phyloP scores from a whole-genome alignment of 2,113 vertebrate genomes.

The Procavia capensis region DNA sequence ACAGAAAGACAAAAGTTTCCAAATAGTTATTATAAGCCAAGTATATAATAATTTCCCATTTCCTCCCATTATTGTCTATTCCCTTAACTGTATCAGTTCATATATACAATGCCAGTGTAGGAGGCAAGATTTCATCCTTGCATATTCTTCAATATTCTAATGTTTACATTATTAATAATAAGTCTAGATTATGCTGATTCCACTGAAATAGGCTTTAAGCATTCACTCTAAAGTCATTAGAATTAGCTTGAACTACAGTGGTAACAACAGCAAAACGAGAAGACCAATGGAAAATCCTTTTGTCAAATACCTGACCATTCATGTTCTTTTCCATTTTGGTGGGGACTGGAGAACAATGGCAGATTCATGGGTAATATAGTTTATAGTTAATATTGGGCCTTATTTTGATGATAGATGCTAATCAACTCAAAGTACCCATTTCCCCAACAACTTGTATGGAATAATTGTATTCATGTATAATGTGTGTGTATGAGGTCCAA shows the following conservation, averaged over 20 bases:
- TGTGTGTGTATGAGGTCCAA: too few species aligned
- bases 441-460: neutral
- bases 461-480: neutral
- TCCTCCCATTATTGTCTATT: neutral
- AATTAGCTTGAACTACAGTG: neutral
- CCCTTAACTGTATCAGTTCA: neutral
- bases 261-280: neutral
- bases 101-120: neutral
- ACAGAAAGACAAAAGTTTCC: neutral
- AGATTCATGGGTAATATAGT: neutral
- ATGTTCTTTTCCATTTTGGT: neutral
- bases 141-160: neutral
- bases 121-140: neutral
- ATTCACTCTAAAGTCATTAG: neutral
- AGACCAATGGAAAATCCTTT: neutral
- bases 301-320: neutral
- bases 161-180: neutral
- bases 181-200: neutral
- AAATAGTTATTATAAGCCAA: neutral
- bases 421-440: neutral
- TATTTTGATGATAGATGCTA: neutral
- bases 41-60: neutral
- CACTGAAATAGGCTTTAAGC: neutral
- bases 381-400: constrained; percentile 5
- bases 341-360: neutral